phyloP scores from a whole-genome alignment of 2,113 vertebrate genomes.

The Microtus oregoni region DNA sequence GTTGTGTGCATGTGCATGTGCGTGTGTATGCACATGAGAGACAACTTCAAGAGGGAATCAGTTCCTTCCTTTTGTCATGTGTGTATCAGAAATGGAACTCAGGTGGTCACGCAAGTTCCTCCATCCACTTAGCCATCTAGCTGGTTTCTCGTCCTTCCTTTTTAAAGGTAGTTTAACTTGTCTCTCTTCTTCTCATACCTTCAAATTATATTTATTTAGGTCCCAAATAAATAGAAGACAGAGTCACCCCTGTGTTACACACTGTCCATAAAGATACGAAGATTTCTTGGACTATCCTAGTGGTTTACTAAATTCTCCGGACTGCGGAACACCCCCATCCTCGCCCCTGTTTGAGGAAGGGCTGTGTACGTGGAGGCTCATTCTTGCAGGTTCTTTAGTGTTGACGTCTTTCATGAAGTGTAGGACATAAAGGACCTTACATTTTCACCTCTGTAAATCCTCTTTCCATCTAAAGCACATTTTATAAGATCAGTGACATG shows the following conservation, averaged over 20 bases:
- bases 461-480: slow-evolving; percentile 17
- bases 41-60: not conserved
- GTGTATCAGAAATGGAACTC: not conserved
- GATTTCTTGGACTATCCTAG: not conserved
- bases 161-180: not conserved
- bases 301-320: not conserved
- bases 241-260: not conserved
- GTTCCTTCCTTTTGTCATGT: too few species aligned
- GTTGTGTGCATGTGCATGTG: not conserved
- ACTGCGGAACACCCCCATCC: not conserved
- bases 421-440: not conserved
- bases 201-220: not conserved
- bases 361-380: not conserved
- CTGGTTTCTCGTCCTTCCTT: not conserved
- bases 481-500: slow-evolving; percentile 11
- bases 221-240: not conserved
- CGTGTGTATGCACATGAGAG: not conserved
- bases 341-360: not conserved
- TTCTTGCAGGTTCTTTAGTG: not conserved
- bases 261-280: not conserved
- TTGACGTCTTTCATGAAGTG: slow-evolving; percentile 34
- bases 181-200: not conserved
- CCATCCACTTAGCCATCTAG: too few species aligned
- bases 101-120: too few species aligned
- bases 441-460: slow-evolving; percentile 31